Conservation (phyloP, 2,797 vertebrate genomes). For the Vireo griseus region DNA sequence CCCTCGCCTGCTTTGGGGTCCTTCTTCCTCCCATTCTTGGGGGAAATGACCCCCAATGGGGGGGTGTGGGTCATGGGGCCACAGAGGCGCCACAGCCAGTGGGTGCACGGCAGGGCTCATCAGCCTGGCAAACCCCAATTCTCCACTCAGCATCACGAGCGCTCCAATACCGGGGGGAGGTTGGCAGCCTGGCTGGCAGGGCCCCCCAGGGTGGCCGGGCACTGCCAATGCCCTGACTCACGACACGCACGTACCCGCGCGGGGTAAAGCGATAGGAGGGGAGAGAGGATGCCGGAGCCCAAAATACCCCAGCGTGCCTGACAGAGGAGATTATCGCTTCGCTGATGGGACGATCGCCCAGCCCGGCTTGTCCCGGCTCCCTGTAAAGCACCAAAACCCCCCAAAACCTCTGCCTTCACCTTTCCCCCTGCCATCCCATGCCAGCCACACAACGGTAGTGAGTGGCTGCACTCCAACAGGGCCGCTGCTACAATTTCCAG, state of each 20-base stretch:
- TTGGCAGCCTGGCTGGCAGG: not conserved
- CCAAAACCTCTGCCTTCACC: not conserved
- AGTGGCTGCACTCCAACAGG: not conserved
- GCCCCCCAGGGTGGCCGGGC: not conserved
- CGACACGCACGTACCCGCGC: slow-evolving; percentile 16
- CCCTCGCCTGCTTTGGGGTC: accelerated
- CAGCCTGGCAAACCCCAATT: not conserved
- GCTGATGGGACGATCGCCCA: not conserved
- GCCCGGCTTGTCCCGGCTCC: not conserved
- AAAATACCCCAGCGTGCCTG: slow-evolving; percentile 56
- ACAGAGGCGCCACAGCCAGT: accelerated
- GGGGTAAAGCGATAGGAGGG: slow-evolving; percentile 58
- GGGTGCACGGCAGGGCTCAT: accelerated
- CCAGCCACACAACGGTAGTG: not conserved
- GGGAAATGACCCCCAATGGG: accelerated
- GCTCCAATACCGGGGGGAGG: accelerated
- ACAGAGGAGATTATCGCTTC: slow-evolving; percentile 56
- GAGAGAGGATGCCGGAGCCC: slow-evolving; percentile 45
- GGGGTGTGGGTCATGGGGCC: not conserved
- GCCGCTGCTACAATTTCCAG: not conserved
- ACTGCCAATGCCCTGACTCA: slow-evolving; percentile 65
- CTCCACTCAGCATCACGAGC: not conserved
- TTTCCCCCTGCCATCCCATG: not conserved
- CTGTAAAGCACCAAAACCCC: not conserved
- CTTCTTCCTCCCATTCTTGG: not conserved